Conservation (phyloP, 1,140 invertebrate species). For the Lycorma delicatula region DNA sequence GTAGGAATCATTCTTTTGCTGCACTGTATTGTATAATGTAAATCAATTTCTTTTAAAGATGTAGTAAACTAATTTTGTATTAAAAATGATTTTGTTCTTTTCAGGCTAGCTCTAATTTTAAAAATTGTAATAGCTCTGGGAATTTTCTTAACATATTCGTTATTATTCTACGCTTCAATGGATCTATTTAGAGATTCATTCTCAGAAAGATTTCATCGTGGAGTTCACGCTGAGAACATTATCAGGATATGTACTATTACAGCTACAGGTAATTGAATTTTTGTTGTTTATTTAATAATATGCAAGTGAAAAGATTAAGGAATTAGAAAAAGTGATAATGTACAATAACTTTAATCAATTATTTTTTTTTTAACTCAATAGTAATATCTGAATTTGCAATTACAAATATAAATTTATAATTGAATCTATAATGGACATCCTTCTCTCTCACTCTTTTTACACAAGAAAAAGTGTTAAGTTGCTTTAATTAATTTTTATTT, state of each 20-base stretch:
- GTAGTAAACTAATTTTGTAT: conserved; percentile 1
- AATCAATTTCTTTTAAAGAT: not conserved
- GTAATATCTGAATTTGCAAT: too few relatives aligned
- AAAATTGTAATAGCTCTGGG: conserved; percentile 87
- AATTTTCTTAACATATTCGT: conserved; percentile 86
- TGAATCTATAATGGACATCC: too few relatives aligned
- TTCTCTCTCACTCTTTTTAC: too few relatives aligned
- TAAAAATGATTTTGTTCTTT: conserved; percentile 36
- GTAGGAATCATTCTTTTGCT: not conserved
- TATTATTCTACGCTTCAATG: conserved; percentile 96
- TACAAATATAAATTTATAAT: too few relatives aligned
- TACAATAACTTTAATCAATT: too few relatives aligned
- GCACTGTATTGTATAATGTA: not conserved
- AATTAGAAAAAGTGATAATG: too few relatives aligned
- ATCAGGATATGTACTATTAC: conserved; percentile 28
- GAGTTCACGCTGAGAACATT: conserved; percentile 25
- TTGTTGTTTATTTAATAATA: too few relatives aligned
- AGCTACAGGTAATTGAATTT: conserved; percentile 31
- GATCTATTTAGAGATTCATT: conserved; percentile 86
- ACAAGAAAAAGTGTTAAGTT: too few relatives aligned
- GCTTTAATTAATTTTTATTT: too few relatives aligned
- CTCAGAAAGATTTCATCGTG: conserved; percentile 44
- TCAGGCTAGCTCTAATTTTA: conserved; percentile 74
- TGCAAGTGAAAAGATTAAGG: too few relatives aligned
- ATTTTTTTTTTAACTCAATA: too few relatives aligned